Base-by-base conservation (phyloP, 2,797 vertebrate genomes). In the Potorous gilbertii region DNA sequence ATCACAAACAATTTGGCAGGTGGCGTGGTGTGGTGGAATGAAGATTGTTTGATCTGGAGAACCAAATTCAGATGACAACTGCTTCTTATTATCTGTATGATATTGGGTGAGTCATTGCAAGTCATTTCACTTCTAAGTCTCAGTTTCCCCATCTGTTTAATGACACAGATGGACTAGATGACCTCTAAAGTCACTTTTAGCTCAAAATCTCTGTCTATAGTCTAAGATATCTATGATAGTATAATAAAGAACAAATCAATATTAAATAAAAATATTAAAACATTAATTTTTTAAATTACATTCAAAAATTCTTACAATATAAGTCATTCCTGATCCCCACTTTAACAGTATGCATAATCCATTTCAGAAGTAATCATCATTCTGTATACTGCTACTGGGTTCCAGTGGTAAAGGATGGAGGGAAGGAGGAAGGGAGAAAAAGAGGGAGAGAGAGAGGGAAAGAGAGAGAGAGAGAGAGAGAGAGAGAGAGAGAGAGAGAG, bases 351-450 rank as follows among this genome's bases (percentile, higher is more conserved):
- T 95, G 92, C 89, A 96, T 62, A 16, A 90, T 81, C n/a, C 93
- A 92, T 81, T 62, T 96, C 92, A 96, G 66, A 94, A 95, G 90
- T 62, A 95, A 66, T 81, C 54, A 93, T 2, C 91, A 87, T 93
- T 56, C 29, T 81, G 90, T 87, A 40, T 94, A 90, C 93, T 92
- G 16, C 81, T 96, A 55, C 62, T 94, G 0, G 9, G 21, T 27
- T 14, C 50, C 52, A 56, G 11, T 46, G 91, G 56, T 9, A 10
- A 28, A 28, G 6, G 1, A 28, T 8, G 24, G 21, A 24, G 21
- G 6, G 21, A 10, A 2, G 2, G 8, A 28, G 27, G 9, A 1
- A 10, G 8, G 9, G 27, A 28, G 6, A 28, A 1, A 28, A 8
- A 10, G 8, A 10, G 8, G 0, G 27, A 27, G 24, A 8, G 56